phyloP scores from a whole-genome alignment of 1,140 invertebrate species.

The Whitmania pigra region DNA sequence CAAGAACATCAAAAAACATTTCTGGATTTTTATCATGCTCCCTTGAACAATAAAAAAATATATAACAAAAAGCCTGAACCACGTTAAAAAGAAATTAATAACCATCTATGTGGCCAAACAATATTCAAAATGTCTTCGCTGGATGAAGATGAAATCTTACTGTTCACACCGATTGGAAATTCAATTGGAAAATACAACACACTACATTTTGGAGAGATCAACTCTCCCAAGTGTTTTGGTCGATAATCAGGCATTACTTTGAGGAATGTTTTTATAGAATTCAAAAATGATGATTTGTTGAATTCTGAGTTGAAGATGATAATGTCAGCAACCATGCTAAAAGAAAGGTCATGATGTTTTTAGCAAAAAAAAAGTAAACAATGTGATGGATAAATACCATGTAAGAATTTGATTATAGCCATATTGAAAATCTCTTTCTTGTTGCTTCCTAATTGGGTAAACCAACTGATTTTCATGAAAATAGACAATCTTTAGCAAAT shows the following conservation, averaged over 20 bases:
- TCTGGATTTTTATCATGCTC: conserved; percentile 66
- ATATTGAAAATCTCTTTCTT: conserved; percentile 62
- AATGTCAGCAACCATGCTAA: conserved; percentile 56
- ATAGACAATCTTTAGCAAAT: conserved; percentile 55
- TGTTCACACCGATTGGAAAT: conserved; percentile 33
- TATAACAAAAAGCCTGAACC: not conserved
- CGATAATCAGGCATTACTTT: conserved; percentile 55
- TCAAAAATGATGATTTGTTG: conserved; percentile 56
- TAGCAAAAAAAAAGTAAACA: not conserved
- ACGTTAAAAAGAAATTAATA: conserved; percentile 17
- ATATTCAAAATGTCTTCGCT: conserved; percentile 46
- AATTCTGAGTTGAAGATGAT: conserved; percentile 61
- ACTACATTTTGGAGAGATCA: conserved; percentile 51
- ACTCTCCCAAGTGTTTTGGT: conserved; percentile 46
- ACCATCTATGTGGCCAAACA: conserved; percentile 64
- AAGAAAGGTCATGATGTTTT: conserved; percentile 30
- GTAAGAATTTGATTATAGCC: conserved; percentile 63
- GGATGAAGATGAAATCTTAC: not conserved
- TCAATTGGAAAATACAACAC: conserved; percentile 57
- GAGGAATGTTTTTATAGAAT: conserved; percentile 51
- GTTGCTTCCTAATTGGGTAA: conserved; percentile 55
- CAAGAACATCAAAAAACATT: conserved; percentile 50
- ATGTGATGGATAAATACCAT: conserved; percentile 44
- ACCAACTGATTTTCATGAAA: conserved; percentile 68
- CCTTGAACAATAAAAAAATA: conserved; percentile 39